Evolutionary conservation across 1,140 invertebrate genomes (phyloP).

Genomic region (Chrysomallon squamiferum): DNA sequence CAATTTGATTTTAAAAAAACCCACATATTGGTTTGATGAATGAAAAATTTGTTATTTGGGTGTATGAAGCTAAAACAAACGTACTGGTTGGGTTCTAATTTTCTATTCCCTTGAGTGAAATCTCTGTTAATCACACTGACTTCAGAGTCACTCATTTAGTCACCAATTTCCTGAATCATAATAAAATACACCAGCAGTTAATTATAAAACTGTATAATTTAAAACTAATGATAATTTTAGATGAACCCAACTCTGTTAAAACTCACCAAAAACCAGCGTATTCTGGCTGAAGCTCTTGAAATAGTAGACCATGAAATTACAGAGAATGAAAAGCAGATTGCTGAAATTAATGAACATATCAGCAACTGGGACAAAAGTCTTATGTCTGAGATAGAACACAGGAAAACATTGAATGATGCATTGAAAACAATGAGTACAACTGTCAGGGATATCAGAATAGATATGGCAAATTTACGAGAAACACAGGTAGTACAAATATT

Average conservation of each 20-base stretch:
- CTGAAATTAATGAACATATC: background rate
- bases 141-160: no score
- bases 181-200: no score
- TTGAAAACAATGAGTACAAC: background rate
- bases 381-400: background rate
- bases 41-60: no score
- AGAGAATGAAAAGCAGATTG: background rate
- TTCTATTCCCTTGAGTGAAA: no score
- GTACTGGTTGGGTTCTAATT: no score
- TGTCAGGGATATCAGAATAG: background rate
- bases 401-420: conserved; percentile 1
- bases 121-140: no score
- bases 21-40: no score
- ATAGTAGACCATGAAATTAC: background rate
- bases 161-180: no score
- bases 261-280: background rate
- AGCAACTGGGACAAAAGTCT: background rate
- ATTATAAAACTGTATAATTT: no score
- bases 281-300: background rate
- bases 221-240: conserved; percentile 3
- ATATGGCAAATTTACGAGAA: background rate
- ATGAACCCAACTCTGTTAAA: conserved; percentile 3
- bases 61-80: no score
- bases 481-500: background rate
- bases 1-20: no score